A percentile compares a stretch with the other conserved stretches of the same genome.
Evolutionary conservation across 2,113 vertebrate genomes (phyloP).

Genomic region (Tor tambroides): DNA sequence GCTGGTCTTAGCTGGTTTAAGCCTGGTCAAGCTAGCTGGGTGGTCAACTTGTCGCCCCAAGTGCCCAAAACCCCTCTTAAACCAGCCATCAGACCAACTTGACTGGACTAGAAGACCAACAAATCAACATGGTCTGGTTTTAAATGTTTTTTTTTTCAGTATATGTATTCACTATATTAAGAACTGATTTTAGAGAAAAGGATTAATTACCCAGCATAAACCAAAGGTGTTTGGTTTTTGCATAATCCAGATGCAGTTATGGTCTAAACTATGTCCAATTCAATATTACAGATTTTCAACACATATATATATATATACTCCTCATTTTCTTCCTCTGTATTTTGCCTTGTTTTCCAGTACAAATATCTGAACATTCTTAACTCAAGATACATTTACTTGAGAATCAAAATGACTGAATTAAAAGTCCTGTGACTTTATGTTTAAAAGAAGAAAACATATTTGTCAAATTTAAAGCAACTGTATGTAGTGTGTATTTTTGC

Average conservation of each 20-base stretch:
- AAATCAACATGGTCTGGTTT: background rate
- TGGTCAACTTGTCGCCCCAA: background rate
- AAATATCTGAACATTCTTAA: slow-evolving; percentile 3
- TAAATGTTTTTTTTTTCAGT: background rate
- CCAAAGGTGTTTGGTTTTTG: slow-evolving; percentile 22
- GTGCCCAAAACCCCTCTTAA: background rate
- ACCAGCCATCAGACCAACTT: background rate
- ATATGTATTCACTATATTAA: background rate
- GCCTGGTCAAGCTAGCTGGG: background rate
- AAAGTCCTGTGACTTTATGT: background rate
- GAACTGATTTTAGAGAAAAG: background rate
- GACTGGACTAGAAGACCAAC: background rate
- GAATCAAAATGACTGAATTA: background rate
- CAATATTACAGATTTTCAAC: background rate
- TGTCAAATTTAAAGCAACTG: slow-evolving; percentile 40
- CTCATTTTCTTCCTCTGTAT: background rate
- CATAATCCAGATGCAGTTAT: background rate
- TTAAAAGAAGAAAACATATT: background rate
- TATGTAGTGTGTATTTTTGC: background rate
- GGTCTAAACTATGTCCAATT: background rate
- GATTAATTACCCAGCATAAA: background rate
- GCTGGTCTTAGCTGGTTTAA: background rate
- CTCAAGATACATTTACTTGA: background rate
- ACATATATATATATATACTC: slow-evolving; percentile 1
- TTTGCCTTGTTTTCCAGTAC: background rate